Evolutionary conservation across 1,140 invertebrate genomes (phyloP).

Genomic region (Parapsyche elsis): DNA sequence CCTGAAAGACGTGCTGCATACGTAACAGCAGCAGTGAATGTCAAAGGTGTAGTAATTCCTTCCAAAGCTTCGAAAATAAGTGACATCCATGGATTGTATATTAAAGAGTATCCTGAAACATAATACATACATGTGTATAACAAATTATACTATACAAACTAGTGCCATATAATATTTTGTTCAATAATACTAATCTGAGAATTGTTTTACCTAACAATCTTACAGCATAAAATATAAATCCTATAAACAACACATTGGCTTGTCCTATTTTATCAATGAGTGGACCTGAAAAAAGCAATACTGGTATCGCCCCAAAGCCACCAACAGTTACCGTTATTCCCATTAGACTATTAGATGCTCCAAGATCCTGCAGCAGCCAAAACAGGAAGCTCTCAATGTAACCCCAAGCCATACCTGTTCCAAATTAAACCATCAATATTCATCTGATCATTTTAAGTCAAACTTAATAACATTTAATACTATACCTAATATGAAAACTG

Average conservation of each 20-base stretch:
- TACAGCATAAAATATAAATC: slow-evolving; percentile 81
- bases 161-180: neutral
- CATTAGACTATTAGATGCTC: slow-evolving; percentile 82
- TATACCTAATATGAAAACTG: slow-evolving; percentile 79
- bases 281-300: slow-evolving; percentile 80
- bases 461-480: slow-evolving; percentile 1
- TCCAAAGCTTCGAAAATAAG: slow-evolving; percentile 86
- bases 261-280: slow-evolving; percentile 84
- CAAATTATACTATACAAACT: neutral
- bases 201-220: slow-evolving; percentile 75
- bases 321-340: slow-evolving; percentile 86
- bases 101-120: slow-evolving; percentile 79
- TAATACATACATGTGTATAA: slow-evolving; percentile 18
- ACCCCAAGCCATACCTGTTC: slow-evolving; percentile 81
- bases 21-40: slow-evolving; percentile 84
- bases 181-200: too few relatives aligned
- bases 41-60: slow-evolving; percentile 84
- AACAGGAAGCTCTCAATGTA: slow-evolving; percentile 89
- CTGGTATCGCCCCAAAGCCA: slow-evolving; percentile 80
- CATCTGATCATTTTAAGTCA: neutral
- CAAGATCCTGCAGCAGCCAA: slow-evolving; percentile 85
- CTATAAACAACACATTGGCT: slow-evolving; percentile 84
- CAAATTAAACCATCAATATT: slow-evolving; percentile 5
- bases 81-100: slow-evolving; percentile 84
- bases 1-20: slow-evolving; percentile 84